Conservation (phyloP, 2,797 vertebrate genomes). For the Coregonus suidteri region DNA sequence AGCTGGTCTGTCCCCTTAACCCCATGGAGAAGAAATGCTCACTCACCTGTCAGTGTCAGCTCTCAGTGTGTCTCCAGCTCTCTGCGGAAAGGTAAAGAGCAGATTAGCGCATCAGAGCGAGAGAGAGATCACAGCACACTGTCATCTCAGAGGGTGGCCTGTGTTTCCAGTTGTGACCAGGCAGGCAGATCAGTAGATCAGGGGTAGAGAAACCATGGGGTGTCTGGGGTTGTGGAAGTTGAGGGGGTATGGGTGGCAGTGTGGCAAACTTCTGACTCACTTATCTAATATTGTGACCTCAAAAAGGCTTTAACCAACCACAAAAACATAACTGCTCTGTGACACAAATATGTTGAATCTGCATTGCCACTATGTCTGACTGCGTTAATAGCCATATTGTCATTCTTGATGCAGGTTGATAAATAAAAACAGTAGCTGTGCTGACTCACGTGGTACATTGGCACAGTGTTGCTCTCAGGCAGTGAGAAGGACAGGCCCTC, state of each 20-base stretch:
- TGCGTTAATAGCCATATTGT: background rate
- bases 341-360: background rate
- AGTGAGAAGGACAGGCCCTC: constrained; percentile 69
- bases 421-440: background rate
- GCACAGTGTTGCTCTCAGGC: constrained; percentile 73
- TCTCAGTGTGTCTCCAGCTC: constrained; percentile 68
- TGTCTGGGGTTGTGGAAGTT: background rate
- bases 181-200: background rate
- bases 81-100: constrained; percentile 33
- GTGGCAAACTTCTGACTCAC: background rate
- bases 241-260: background rate
- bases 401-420: background rate
- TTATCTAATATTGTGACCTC: background rate
- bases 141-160: background rate
- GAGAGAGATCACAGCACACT: background rate
- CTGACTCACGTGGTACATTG: constrained; percentile 75
- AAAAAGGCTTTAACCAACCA: background rate
- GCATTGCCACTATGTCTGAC: background rate
- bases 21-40: constrained; percentile 10
- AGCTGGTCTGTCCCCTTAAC: background rate
- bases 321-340: background rate
- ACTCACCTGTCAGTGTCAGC: constrained; percentile 68
- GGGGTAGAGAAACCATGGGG: background rate
- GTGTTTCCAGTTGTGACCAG: constrained; percentile 3
- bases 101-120: constrained; percentile 4